Base-by-base conservation (phyloP, 1,140 invertebrate genomes). In the Carcinoscorpius rotundicauda region DNA sequence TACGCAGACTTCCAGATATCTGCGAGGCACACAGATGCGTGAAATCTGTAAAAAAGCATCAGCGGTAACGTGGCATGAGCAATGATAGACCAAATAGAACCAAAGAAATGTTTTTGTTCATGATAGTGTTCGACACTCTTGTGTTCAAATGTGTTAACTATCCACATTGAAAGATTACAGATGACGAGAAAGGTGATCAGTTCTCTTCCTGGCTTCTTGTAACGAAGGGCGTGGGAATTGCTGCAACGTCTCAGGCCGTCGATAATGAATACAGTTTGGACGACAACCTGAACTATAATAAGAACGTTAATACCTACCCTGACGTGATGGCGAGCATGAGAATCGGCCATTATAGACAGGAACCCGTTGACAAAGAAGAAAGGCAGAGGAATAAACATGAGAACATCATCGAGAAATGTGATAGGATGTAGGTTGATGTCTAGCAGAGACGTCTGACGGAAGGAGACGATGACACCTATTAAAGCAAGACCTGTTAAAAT, bases 1-100 rank as follows among this genome's bases (percentile, higher is more conserved):
- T 91, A 91, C 4, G 87, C 85, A 55, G 84, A 85, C 73, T 87
- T 85, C 88, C 89, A 91, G 66, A 92, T 88, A 73, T 91, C 87
- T 6, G 86, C 87, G 51, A 91, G 81, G 73, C 88, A 89, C 10
- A 89, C 87, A 52, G 87, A 87, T 0, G 87, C 87, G 77, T 92
- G 89, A 78, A 91, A 92, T 63, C 88, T 29, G 70, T 87, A 91
- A 78, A 90, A 91, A 78, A 91, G 86, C 62, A 86, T 86, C 0
- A 91, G 77, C 3, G 88, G 88, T 52, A 89, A 76, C 52, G 86
- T 86, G 64, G 88, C 78, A 72, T 89, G 87, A n/a, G 84, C 85
- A 6, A 91, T 79, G 49, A 91, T 83, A 55, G 85, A 85, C 87
- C 88, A 90, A 5, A 85, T 72, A 3, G 79, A 70, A 29, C 29